phyloP scores from a whole-genome alignment of 2,888 invertebrate genomes.

The Cremastobaeus sp. region DNA sequence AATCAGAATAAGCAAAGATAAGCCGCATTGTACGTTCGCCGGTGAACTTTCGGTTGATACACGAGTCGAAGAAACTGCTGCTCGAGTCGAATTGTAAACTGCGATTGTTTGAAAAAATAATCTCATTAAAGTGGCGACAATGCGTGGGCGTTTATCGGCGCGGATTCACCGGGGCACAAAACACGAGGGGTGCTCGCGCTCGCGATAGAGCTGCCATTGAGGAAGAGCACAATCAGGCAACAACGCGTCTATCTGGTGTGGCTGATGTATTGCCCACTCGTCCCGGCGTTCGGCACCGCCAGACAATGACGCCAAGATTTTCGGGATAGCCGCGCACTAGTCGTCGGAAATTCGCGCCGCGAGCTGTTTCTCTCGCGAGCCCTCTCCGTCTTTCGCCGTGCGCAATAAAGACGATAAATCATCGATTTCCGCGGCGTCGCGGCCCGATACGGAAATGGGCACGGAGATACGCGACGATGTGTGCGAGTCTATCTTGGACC shows the following conservation, averaged over 20 bases:
- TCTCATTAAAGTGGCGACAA: slow-evolving; percentile 41
- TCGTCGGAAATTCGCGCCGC: neutral
- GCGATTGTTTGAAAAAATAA: slow-evolving; percentile 37
- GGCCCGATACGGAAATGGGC: slow-evolving; percentile 75
- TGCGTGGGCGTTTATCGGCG: slow-evolving; percentile 28
- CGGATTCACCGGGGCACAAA: slow-evolving; percentile 17
- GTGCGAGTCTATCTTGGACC: slow-evolving; percentile 49
- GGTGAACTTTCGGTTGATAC: slow-evolving; percentile 12
- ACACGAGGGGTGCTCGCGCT: slow-evolving; percentile 24
- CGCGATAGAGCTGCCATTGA: slow-evolving; percentile 64
- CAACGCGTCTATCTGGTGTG: slow-evolving; percentile 68
- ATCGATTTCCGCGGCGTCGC: slow-evolving; percentile 73
- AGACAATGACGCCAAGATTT: slow-evolving; percentile 38
- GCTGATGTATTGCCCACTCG: slow-evolving; percentile 69
- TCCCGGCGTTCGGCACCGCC: slow-evolving; percentile 29
- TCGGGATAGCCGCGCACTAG: slow-evolving; percentile 12
- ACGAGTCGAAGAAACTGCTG: slow-evolving; percentile 23
- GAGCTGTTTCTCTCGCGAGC: neutral
- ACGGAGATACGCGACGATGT: slow-evolving; percentile 61
- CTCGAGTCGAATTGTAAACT: neutral
- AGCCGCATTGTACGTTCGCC: slow-evolving; percentile 20
- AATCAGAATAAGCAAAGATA: slow-evolving; percentile 30
- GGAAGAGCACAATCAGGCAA: slow-evolving; percentile 72
- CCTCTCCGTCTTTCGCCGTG: neutral
- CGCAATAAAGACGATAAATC: slow-evolving; percentile 77